Conservation (phyloP, 2,113 vertebrate species). For the Triplophysa rosa region DNA sequence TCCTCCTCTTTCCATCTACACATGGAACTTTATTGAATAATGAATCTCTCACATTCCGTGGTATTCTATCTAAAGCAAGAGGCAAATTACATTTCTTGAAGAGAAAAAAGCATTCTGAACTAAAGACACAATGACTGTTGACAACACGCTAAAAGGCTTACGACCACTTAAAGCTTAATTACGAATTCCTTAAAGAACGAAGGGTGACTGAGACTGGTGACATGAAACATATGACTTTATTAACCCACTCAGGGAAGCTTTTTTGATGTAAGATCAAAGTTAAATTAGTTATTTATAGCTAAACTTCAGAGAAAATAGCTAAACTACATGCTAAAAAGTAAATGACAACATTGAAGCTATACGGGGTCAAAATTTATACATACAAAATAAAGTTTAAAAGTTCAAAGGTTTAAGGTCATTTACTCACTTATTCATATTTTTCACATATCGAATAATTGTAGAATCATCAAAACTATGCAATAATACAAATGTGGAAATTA, state of each 20-base stretch:
- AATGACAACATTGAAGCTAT: too few species aligned
- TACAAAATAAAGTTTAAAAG: too few species aligned
- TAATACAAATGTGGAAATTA: too few species aligned
- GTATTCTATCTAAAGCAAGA: not conserved
- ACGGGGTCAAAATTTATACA: too few species aligned
- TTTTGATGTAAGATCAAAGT: not conserved
- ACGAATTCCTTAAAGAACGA: constrained; percentile 2
- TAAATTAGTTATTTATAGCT: not conserved
- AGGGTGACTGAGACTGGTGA: not conserved
- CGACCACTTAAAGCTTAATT: constrained; percentile 35
- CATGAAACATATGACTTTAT: not conserved
- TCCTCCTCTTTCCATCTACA: constrained; percentile 12
- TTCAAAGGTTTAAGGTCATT: too few species aligned
- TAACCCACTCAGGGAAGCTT: not conserved
- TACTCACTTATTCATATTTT: too few species aligned
- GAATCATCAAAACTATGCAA: too few species aligned
- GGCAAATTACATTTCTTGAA: constrained; percentile 4
- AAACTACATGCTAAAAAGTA: too few species aligned
- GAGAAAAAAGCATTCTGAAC: constrained; percentile 17
- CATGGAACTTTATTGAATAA: constrained; percentile 48
- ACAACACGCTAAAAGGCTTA: constrained; percentile 44
- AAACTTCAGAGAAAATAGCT: too few species aligned
- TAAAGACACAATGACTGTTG: constrained; percentile 34
- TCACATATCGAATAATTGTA: too few species aligned
- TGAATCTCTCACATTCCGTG: constrained; percentile 34